A percentile compares a stretch with the other conserved stretches of the same genome.
Conservation (phyloP, 2,888 invertebrate species). For the Noctua fimbriata region DNA sequence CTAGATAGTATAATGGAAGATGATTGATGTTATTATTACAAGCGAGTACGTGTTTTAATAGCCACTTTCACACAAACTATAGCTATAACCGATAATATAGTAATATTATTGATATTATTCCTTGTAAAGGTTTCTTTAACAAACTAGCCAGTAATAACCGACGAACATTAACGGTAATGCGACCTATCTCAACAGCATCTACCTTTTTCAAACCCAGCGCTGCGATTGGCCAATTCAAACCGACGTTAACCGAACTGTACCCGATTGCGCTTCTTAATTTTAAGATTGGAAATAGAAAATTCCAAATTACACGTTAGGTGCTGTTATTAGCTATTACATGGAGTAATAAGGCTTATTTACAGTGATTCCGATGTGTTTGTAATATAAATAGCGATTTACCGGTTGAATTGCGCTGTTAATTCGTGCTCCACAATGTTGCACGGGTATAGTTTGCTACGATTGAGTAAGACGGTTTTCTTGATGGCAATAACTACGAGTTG, state of each 20-base stretch:
- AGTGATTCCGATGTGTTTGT: conserved; percentile 64
- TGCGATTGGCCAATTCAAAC: conserved; percentile 68
- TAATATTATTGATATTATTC: conserved; percentile 33
- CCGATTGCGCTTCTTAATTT: conserved; percentile 73
- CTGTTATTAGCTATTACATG: conserved; percentile 73
- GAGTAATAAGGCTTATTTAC: conserved; percentile 70
- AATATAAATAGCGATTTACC: conserved; percentile 63
- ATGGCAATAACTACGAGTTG: background rate
- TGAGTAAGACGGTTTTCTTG: conserved; percentile 42
- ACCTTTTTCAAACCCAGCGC: conserved; percentile 73
- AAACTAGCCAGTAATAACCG: conserved; percentile 58
- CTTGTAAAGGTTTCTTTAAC: conserved; percentile 52
- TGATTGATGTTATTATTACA: conserved; percentile 18
- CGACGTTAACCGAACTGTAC: conserved; percentile 60
- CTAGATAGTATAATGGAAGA: conserved; percentile 19
- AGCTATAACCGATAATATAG: conserved; percentile 19
- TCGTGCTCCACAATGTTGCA: conserved; percentile 36
- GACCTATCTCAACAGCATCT: conserved; percentile 72
- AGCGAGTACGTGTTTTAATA: conserved; percentile 29
- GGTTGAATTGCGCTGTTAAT: conserved; percentile 58
- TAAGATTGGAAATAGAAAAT: conserved; percentile 80
- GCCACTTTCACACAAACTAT: conserved; percentile 38
- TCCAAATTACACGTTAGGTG: conserved; percentile 72
- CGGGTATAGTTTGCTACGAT: conserved; percentile 25
- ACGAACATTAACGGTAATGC: conserved; percentile 72